Conservation (phyloP, 1,140 invertebrate species). For the Ceratosolen solmsi region DNA sequence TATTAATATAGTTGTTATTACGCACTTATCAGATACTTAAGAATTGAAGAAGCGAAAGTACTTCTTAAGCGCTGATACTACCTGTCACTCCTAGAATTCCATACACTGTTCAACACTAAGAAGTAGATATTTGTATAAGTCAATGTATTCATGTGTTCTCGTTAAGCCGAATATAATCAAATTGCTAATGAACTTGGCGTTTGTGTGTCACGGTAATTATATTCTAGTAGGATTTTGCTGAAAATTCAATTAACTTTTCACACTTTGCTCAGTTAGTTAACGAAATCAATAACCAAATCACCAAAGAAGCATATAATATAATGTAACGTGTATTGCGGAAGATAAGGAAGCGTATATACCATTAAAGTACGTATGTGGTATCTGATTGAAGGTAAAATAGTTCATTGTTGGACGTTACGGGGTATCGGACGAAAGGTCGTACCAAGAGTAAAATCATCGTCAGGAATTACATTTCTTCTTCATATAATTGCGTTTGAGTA, state of each 20-base stretch:
- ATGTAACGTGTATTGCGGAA: neutral
- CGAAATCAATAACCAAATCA: too few species aligned
- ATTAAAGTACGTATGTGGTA: too few species aligned
- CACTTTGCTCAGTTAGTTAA: too few species aligned
- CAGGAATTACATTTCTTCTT: neutral
- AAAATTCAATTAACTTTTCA: too few species aligned
- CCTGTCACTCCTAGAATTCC: neutral
- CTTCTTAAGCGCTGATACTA: neutral
- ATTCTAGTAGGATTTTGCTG: neutral
- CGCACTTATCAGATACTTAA: neutral
- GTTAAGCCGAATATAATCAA: neutral
- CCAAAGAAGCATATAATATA: neutral
- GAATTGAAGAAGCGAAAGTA: neutral
- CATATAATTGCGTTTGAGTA: neutral
- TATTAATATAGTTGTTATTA: neutral
- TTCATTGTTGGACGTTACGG: neutral
- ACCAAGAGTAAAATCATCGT: neutral
- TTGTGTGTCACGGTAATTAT: neutral
- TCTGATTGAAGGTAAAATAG: too few species aligned
- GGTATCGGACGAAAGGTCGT: neutral
- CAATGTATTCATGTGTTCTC: neutral
- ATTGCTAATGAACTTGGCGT: neutral
- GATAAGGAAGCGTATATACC: neutral
- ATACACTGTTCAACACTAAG: neutral
- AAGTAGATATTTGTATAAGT: neutral